Evolutionary conservation across 2,797 vertebrate species (phyloP), one percentile per base, ranked within the genome.

Genomic region (Falco naumanni): DNA sequence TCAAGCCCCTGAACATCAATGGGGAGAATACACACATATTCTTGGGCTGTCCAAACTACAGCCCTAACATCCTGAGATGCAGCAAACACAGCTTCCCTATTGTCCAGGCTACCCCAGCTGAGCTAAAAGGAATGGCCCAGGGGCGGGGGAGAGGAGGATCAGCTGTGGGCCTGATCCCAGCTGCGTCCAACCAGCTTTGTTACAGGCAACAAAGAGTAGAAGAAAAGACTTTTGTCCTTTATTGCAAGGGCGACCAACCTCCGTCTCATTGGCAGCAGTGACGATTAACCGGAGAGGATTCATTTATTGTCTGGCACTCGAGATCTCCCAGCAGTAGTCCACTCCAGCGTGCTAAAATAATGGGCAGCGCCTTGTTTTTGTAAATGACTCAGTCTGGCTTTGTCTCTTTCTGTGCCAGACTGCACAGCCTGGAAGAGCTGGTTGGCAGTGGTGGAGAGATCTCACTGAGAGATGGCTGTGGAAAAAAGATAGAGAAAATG

Each of bases 91-190:
- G 96, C 65, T 66, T 56, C 65, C 64, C 88, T 28, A 96, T 96
- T 97, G 96, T 97, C 76, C 4, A 0, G 60, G 87, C 71, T 71
- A 69, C 93, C 90, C 96, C 96, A 96, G 96, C 97, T 96, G 97
- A 97, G 96, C 93, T 29, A 87, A 72, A 63, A 86, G 96, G 90
- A 95, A 95, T 84, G 60, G 93, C 90, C 88, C 60, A 57, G 94
- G 57, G 96, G 83, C 43, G 29, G 86, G 71, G 61, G 84, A 68
- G 65, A 82, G 78, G 41, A 95, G 87, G 66, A 96, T 94, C 96
- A 95, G 95, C 97, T 97, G 95, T 87, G 95, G 97, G 93, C 93
- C 94, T 96, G 96, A 97, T 96, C 97, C 96, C 97, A 97, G 97
- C 96, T 97, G 97, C 94, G 89, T 74, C 95, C 87, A 93, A 86